phyloP scores from a whole-genome alignment of 2,888 invertebrate species.

The Diarsia rubi region DNA sequence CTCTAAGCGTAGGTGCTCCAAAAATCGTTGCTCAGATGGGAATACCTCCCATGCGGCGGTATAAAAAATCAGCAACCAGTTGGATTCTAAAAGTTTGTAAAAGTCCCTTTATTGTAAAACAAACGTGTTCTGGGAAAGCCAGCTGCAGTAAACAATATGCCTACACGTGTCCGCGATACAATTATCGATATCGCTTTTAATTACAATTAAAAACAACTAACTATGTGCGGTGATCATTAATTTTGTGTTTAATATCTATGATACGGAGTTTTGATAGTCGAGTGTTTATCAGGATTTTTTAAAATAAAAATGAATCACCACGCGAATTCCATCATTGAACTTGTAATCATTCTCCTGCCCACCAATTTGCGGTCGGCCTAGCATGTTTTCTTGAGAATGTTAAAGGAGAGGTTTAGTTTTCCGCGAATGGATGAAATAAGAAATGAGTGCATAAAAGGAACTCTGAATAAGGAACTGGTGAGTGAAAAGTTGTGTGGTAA shows the following conservation, averaged over 20 bases:
- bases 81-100: background rate
- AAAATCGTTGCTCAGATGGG: too few species aligned
- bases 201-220: constrained; percentile 23
- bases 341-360: background rate
- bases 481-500: too few species aligned
- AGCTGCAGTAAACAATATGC: background rate
- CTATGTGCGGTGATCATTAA: background rate
- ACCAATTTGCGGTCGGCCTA: background rate
- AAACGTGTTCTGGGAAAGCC: background rate
- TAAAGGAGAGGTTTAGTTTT: too few species aligned
- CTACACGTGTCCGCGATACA: constrained; percentile 29
- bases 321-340: background rate
- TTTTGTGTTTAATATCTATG: background rate
- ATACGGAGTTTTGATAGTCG: background rate
- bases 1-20: too few species aligned
- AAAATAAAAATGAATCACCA: background rate
- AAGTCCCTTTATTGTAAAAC: constrained; percentile 1
- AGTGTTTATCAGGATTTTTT: constrained; percentile 2
- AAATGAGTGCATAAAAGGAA: too few species aligned
- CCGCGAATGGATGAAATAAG: too few species aligned
- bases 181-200: constrained; percentile 20
- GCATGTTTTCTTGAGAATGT: too few species aligned
- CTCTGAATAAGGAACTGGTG: too few species aligned
- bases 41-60: too few species aligned
- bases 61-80: too few species aligned